Conservation (phyloP, 2,888 invertebrate species). For the Drosophila kambysellisi region DNA sequence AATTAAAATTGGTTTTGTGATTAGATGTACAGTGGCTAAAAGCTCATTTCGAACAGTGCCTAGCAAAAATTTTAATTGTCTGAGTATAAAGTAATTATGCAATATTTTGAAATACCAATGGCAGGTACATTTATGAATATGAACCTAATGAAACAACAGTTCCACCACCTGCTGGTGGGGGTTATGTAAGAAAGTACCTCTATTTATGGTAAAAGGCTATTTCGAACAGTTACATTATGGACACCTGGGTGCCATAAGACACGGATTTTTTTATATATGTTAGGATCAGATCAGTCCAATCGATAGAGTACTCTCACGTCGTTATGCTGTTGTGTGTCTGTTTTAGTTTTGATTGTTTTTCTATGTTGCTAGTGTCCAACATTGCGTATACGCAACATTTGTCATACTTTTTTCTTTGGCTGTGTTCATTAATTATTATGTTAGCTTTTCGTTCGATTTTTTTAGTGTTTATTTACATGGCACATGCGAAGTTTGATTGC, state of each 20-base stretch:
- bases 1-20: neutral
- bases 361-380: conserved; percentile 36
- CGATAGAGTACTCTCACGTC: conserved; percentile 19
- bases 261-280: neutral
- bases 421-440: conserved; percentile 46
- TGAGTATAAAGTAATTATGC: too few species aligned
- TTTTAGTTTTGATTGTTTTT: conserved; percentile 1
- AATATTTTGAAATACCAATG: too few species aligned
- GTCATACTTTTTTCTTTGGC: conserved; percentile 30
- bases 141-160: too few species aligned
- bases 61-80: too few species aligned
- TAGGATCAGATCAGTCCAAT: neutral
- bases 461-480: neutral
- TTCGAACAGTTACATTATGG: too few species aligned
- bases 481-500: conserved; percentile 22
- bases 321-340: neutral
- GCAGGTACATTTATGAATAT: too few species aligned
- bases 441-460: conserved; percentile 4
- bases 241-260: too few species aligned
- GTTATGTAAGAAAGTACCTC: too few species aligned
- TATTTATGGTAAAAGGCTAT: too few species aligned
- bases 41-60: too few species aligned
- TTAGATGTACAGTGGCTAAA: neutral
- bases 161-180: too few species aligned
- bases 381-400: conserved; percentile 75